phyloP scores from a whole-genome alignment of 2,113 vertebrate genomes.

The Regulus satrapa region DNA sequence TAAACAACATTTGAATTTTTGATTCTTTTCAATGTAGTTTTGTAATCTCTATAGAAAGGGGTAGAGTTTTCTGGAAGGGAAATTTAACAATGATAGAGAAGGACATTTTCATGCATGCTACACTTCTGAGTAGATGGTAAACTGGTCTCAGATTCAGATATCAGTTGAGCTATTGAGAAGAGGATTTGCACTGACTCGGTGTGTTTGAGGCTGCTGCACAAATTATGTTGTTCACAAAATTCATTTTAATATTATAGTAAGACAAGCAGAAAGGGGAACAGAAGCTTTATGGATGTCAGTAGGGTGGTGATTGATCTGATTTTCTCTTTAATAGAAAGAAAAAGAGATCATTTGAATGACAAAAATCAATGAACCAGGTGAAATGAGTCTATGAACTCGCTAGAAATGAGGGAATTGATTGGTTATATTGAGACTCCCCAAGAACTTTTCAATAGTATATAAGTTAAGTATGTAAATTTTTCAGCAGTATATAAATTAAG shows the following conservation, averaged over 20 bases:
- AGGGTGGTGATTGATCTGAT: background rate
- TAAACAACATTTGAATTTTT: background rate
- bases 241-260: background rate
- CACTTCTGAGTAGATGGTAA: slow-evolving; percentile 14
- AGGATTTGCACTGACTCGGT: background rate
- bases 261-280: background rate
- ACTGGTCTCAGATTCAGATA: background rate
- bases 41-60: background rate
- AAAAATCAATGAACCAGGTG: background rate
- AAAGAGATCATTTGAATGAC: background rate
- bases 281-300: background rate
- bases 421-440: background rate
- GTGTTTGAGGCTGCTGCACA: background rate
- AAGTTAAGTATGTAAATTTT: too few relatives aligned
- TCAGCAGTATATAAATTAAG: background rate
- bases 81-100: background rate
- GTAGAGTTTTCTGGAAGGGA: background rate
- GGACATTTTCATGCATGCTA: background rate
- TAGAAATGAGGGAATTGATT: background rate
- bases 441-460: background rate
- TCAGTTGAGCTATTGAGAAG: background rate
- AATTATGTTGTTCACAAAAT: background rate
- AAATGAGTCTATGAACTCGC: too few relatives aligned
- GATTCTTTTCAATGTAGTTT: background rate
- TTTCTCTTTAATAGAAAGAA: background rate